Evolutionary conservation across 2,888 invertebrate genomes (phyloP).

Genomic region (Pammene aurita): DNA sequence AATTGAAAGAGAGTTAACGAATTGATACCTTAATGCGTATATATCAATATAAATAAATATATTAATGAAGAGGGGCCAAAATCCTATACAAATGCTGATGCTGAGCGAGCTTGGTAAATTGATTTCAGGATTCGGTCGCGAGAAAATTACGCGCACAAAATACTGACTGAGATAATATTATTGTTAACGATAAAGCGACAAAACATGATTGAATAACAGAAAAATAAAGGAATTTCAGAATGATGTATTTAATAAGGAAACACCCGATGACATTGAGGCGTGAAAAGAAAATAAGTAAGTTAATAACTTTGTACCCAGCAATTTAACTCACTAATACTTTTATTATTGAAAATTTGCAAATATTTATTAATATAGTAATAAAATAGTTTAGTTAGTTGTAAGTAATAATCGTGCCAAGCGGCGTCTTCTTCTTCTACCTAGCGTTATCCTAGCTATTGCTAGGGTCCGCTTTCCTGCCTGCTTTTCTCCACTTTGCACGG

Average conservation of each 20-base stretch:
- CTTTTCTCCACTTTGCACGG: no score
- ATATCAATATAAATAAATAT: slow-evolving; percentile 11
- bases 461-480: no score
- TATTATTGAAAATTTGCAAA: no score
- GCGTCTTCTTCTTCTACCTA: no score
- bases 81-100: slow-evolving; percentile 30
- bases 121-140: slow-evolving; percentile 27
- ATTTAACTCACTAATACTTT: no score
- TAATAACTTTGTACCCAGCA: background rate
- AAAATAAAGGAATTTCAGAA: slow-evolving; percentile 16
- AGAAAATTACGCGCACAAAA: slow-evolving; percentile 37
- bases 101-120: slow-evolving; percentile 30
- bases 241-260: slow-evolving; percentile 15
- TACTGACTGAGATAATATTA: slow-evolving; percentile 45
- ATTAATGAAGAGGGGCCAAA: slow-evolving; percentile 24
- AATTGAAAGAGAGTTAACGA: slow-evolving; percentile 1
- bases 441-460: no score
- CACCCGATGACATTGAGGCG: slow-evolving; percentile 15
- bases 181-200: slow-evolving; percentile 46
- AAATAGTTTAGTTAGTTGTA: no score
- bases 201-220: slow-evolving; percentile 39
- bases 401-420: no score
- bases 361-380: no score
- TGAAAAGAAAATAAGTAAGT: slow-evolving; percentile 26
- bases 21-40: slow-evolving; percentile 3